These are phyloP conservation scores for Epicauta chinensis DNA, from an alignment of 1,140 invertebrate species.

Conservation along the genomic window DNA sequence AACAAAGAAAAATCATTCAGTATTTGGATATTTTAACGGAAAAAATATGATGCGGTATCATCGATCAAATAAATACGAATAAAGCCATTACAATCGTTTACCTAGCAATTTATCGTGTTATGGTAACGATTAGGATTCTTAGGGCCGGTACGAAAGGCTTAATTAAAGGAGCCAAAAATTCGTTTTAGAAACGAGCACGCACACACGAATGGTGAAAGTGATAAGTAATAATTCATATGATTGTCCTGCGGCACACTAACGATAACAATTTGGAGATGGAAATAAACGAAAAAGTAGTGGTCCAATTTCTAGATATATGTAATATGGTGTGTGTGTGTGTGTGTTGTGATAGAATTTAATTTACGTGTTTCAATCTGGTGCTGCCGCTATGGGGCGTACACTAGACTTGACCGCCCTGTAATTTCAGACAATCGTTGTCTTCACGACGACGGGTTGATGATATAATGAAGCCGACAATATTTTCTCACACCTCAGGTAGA, in stretches of 20 bases:
- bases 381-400: constrained; percentile 29
- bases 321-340: constrained; percentile 5
- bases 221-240: constrained; percentile 30
- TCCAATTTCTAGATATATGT: not conserved
- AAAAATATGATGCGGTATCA: no score
- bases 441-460: constrained; percentile 41
- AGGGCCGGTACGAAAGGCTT: not conserved
- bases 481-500: constrained; percentile 43
- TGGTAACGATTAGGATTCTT: no score
- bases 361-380: constrained; percentile 38
- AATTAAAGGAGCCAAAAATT: constrained; percentile 13
- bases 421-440: constrained; percentile 43
- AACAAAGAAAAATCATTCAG: no score
- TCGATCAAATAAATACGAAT: no score
- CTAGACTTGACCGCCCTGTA: constrained; percentile 37
- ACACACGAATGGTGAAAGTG: constrained; percentile 30
- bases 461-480: constrained; percentile 41
- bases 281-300: not conserved
- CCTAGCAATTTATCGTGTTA: no score
- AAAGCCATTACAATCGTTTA: no score
- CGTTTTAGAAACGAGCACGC: constrained; percentile 17
- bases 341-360: constrained; percentile 42
- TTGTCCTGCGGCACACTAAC: not conserved
- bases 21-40: no score
- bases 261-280: not conserved